phyloP scores from a whole-genome alignment of 2,888 invertebrate species.

The Trypoxylon attenuatum region DNA sequence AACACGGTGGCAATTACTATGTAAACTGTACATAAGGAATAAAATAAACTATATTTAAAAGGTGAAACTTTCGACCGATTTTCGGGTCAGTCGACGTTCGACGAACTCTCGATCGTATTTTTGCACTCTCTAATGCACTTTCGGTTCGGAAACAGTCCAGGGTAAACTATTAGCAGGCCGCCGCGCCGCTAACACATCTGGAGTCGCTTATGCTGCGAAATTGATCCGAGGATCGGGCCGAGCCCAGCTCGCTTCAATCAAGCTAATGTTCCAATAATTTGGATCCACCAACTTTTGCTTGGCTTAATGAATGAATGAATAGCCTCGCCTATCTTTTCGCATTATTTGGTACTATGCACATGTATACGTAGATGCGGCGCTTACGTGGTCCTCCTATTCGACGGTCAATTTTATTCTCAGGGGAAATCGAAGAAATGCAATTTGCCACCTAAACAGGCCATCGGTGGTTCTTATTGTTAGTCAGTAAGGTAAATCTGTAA shows the following conservation, averaged over 20 bases:
- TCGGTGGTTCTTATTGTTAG: too few relatives aligned
- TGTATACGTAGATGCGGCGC: conserved; percentile 34
- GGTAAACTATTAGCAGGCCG: neutral
- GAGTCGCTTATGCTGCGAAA: conserved; percentile 1
- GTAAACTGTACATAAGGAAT: conserved; percentile 56
- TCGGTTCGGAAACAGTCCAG: too few relatives aligned
- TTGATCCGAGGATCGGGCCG: conserved; percentile 56
- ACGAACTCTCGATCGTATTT: too few relatives aligned
- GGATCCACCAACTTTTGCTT: conserved; percentile 60
- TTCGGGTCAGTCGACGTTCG: too few relatives aligned
- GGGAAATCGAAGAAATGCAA: too few relatives aligned
- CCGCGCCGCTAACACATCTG: neutral
- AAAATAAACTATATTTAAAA: conserved; percentile 55
- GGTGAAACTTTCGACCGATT: too few relatives aligned
- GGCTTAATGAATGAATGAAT: conserved; percentile 65
- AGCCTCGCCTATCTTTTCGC: conserved; percentile 59
- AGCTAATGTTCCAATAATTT: conserved; percentile 73
- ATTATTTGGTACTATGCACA: too few relatives aligned
- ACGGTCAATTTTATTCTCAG: too few relatives aligned
- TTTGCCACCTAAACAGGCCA: too few relatives aligned
- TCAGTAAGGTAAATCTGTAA: too few relatives aligned
- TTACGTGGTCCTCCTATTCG: conserved; percentile 16
- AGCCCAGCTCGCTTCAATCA: conserved; percentile 71
- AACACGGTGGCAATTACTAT: conserved; percentile 44
- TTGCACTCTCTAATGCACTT: too few relatives aligned